Evolutionary conservation across 1,140 invertebrate genomes (phyloP).

Genomic region (Pseudoatta argentina): DNA sequence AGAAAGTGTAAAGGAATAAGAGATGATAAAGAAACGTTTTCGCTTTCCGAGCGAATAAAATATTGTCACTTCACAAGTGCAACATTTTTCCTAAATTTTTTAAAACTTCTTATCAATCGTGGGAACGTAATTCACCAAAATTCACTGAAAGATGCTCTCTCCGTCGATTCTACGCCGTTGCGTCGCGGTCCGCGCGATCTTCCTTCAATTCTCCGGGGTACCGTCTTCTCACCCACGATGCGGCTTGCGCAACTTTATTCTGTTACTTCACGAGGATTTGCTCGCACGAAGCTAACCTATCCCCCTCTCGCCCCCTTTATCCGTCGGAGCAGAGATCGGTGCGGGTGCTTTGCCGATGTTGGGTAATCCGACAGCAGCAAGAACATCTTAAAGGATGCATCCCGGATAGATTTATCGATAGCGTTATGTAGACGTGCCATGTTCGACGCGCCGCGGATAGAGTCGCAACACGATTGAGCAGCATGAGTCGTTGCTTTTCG

Average conservation of each 20-base stretch:
- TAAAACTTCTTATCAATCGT: not conserved
- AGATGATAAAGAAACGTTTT: not conserved
- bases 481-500: constrained; percentile 55
- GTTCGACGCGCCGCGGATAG: constrained; percentile 51
- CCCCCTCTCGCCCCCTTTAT: not conserved
- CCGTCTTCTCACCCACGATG: constrained; percentile 61
- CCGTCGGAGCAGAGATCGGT: constrained; percentile 53
- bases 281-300: constrained; percentile 66
- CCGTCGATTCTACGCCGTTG: constrained; percentile 53
- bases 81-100: not conserved
- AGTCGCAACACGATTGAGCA: constrained; percentile 57
- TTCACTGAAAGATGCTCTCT: not conserved
- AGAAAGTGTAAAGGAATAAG: not conserved
- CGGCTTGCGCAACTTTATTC: constrained; percentile 61
- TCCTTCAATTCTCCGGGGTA: constrained; percentile 50
- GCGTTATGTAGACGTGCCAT: constrained; percentile 50
- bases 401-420: constrained; percentile 60
- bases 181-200: constrained; percentile 31
- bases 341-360: constrained; percentile 56
- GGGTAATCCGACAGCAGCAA: constrained; percentile 57
- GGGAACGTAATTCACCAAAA: not conserved
- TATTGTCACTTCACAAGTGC: not conserved
- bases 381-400: constrained; percentile 62
- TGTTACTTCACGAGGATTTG: constrained; percentile 65
- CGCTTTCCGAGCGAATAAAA: not conserved